Evolutionary conservation across 2,888 invertebrate genomes (phyloP), one percentile per base, ranked within the genome.

Genomic region (Leucania comma): DNA sequence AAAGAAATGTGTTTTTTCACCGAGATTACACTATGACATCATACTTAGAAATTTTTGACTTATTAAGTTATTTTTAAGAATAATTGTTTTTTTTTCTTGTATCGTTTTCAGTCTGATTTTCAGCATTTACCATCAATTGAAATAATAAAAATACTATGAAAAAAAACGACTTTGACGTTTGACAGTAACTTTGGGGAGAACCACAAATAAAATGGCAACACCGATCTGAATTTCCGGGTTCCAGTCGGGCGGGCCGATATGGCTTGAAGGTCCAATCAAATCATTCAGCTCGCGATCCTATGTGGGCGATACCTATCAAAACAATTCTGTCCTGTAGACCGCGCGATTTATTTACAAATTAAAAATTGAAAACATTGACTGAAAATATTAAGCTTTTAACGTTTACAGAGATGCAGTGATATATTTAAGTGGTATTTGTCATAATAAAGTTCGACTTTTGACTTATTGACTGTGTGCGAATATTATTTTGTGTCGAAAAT

Each of bases 261-360:
- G 80, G 83, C 83, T 85, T 66, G 86, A 82, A 88, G 87, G 88
- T 86, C 88, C 91, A 90, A 92, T 92, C 89, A 92, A 92, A 91
- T 90, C 91, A 92, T 91, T 92, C 87, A 84, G 90, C 87, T 90
- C 85, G 88, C 86, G 87, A 84, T 87, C 86, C 81, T 88, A 86
- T 88, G 94, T 93, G 92, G 91, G 92, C 85, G 90, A 91, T 85
- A 87, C 82, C 81, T 85, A 89, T 88, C 91, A 92, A 92, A 93
- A 92, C 90, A 91, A 89, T 87, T 83, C 81, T 78, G 83, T 69
- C 77, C 80, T 78, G 84, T 83, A 83, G 85, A 85, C 85, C 84
- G 86, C 90, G 91, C 88, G 90, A 86, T 88, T 87, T 90, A 90
- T 91, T 89, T 90, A 89, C 86, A 86, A 81, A 83, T 85, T 68